phyloP scores from a whole-genome alignment of 2,888 invertebrate species.

The Megastigmus dorsalis region DNA sequence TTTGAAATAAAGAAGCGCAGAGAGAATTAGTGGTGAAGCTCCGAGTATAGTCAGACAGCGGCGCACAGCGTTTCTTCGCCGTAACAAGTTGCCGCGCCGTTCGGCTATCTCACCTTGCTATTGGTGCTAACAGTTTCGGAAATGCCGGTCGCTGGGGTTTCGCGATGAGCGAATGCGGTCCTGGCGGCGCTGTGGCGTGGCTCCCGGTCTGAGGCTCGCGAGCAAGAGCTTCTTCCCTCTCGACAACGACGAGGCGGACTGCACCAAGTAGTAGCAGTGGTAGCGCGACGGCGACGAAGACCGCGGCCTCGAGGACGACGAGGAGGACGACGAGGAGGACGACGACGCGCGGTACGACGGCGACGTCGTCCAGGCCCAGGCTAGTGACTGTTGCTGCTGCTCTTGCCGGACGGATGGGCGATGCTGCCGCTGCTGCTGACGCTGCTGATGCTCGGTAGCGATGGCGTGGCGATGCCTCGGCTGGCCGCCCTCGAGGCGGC shows the following conservation, averaged over 20 bases:
- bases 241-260: constrained; percentile 26
- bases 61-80: too few species aligned
- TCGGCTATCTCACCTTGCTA: constrained; percentile 72
- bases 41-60: too few species aligned
- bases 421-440: constrained; percentile 34
- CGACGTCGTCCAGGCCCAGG: constrained; percentile 30
- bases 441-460: constrained; percentile 45
- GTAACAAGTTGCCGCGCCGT: too few species aligned
- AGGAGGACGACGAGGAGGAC: neutral
- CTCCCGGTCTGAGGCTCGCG: constrained; percentile 15
- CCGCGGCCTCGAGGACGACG: constrained; percentile 17
- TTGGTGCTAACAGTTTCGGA: constrained; percentile 74
- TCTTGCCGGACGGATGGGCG: constrained; percentile 43
- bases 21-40: too few species aligned
- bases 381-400: constrained; percentile 43
- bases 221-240: constrained; percentile 24
- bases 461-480: constrained; percentile 44
- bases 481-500: constrained; percentile 48
- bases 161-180: constrained; percentile 57
- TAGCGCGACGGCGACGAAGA: constrained; percentile 1
- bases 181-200: constrained; percentile 31
- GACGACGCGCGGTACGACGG: too few species aligned
- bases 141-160: constrained; percentile 70
- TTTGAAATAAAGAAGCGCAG: too few species aligned
- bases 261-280: too few species aligned